Percentiles rank a stretch among this genome's conserved stretches.
phyloP scores from a whole-genome alignment of 2,113 vertebrate genomes.

The Amblyornis subalaris region DNA sequence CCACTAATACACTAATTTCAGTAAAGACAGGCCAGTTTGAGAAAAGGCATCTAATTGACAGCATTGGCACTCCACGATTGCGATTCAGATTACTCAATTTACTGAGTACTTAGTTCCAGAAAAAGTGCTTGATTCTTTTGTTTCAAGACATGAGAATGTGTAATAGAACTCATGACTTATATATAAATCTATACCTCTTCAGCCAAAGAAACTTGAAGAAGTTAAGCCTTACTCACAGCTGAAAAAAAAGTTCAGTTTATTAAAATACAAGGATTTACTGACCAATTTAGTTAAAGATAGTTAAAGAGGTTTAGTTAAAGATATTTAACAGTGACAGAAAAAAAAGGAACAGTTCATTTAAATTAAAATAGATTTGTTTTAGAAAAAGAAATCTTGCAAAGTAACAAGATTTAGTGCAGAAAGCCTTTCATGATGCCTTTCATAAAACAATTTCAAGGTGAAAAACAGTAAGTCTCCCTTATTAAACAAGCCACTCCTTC shows the following conservation, averaged over 20 bases:
- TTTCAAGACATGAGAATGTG: neutral
- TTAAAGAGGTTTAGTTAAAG: neutral
- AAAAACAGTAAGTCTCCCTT: neutral
- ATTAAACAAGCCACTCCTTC: neutral
- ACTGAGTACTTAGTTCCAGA: neutral
- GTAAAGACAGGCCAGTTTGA: neutral
- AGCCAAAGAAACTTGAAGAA: neutral
- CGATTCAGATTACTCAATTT: neutral
- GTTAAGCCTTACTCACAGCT: neutral
- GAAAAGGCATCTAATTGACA: neutral
- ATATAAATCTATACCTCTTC: neutral
- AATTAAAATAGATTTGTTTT: neutral
- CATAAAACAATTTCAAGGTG: neutral
- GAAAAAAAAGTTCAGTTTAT: neutral
- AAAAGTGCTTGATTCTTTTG: constrained; percentile 1
- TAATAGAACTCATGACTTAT: neutral
- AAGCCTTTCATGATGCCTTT: neutral
- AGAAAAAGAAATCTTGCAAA: neutral
- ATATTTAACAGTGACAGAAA: neutral
- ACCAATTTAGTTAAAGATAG: neutral
- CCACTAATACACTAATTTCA: neutral
- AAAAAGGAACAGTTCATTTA: neutral
- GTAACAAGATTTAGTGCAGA: neutral
- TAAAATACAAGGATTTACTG: neutral
- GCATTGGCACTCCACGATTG: neutral